Evolutionary conservation across 2,888 invertebrate species (phyloP).

Genomic region (Drosophila heteroneura): DNA sequence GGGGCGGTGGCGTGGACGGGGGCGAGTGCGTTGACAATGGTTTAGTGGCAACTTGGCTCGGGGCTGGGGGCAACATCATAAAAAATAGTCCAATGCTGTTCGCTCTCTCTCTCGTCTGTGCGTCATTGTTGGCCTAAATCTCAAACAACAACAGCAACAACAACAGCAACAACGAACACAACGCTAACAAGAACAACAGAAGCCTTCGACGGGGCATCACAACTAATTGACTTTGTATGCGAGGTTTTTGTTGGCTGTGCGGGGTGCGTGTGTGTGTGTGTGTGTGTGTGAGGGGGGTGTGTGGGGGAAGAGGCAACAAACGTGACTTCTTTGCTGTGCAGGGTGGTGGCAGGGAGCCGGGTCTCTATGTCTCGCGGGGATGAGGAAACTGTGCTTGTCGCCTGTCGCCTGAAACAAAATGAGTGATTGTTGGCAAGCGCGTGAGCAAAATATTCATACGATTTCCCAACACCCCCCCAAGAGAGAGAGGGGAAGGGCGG

Average conservation of each 20-base stretch:
- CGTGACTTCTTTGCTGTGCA: slow-evolving; percentile 63
- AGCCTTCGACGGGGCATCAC: slow-evolving; percentile 64
- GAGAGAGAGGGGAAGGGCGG: background rate
- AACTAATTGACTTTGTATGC: slow-evolving; percentile 75
- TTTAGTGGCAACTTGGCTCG: slow-evolving; percentile 12
- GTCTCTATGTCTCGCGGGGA: slow-evolving; percentile 11
- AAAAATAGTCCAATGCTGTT: slow-evolving; percentile 66
- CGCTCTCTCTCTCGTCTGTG: slow-evolving; percentile 43
- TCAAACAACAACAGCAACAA: slow-evolving; percentile 40
- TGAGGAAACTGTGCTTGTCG: slow-evolving; percentile 28
- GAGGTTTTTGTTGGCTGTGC: slow-evolving; percentile 20
- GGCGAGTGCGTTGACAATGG: slow-evolving; percentile 10
- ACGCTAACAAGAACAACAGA: slow-evolving; percentile 29
- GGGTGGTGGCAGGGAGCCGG: background rate
- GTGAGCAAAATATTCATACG: slow-evolving; percentile 76
- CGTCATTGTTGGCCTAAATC: slow-evolving; percentile 78
- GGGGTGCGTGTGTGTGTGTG: background rate
- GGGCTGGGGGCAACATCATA: slow-evolving; percentile 60
- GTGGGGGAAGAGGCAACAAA: slow-evolving; percentile 34
- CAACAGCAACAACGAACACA: slow-evolving; percentile 16
- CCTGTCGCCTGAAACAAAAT: slow-evolving; percentile 58
- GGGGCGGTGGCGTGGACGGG: background rate
- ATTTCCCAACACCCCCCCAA: slow-evolving; percentile 40
- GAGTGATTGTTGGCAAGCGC: slow-evolving; percentile 77
- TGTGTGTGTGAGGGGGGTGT: background rate